A percentile compares a stretch with the other conserved stretches of the same genome.
These are phyloP conservation scores for Hirtodrosophila confusa DNA, from an alignment of 2,888 invertebrate species.

Conservation along the genomic window DNA sequence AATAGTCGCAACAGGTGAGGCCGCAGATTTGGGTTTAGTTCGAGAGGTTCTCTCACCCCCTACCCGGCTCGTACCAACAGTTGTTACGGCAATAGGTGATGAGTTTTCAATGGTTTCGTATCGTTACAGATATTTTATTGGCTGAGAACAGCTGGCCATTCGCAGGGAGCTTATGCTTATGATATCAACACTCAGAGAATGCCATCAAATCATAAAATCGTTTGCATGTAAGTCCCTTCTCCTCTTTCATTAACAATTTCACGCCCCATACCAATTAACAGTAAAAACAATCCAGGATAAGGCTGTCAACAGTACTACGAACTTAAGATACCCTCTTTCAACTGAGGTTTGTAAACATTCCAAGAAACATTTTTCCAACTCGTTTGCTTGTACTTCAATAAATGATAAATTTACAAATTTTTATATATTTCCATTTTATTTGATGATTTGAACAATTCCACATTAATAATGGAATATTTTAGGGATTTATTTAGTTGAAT, in stretches of 20 bases:
- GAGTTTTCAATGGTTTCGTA: neutral
- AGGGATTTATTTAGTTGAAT: no score
- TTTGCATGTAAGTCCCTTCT: slow-evolving; percentile 49
- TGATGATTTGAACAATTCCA: no score
- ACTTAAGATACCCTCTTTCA: slow-evolving; percentile 9
- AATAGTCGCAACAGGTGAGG: slow-evolving; percentile 25
- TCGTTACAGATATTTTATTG: slow-evolving; percentile 1
- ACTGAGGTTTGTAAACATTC: no score
- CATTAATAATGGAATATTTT: no score
- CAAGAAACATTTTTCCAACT: no score
- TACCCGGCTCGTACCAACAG: no score
- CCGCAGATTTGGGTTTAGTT: neutral
- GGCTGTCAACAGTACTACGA: neutral
- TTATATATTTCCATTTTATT: no score
- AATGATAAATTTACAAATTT: no score
- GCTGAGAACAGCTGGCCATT: slow-evolving; percentile 43
- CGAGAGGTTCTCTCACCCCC: no score
- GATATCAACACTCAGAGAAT: neutral
- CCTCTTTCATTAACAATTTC: slow-evolving; percentile 3
- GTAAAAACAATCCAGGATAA: slow-evolving; percentile 35
- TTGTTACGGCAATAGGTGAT: no score
- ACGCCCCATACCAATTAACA: slow-evolving; percentile 61
- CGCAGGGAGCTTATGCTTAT: slow-evolving; percentile 32
- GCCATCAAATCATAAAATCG: slow-evolving; percentile 45
- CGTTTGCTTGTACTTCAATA: no score